Conservation (phyloP, 92 coral and sea anemone species). For the Porites cylindrica region DNA sequence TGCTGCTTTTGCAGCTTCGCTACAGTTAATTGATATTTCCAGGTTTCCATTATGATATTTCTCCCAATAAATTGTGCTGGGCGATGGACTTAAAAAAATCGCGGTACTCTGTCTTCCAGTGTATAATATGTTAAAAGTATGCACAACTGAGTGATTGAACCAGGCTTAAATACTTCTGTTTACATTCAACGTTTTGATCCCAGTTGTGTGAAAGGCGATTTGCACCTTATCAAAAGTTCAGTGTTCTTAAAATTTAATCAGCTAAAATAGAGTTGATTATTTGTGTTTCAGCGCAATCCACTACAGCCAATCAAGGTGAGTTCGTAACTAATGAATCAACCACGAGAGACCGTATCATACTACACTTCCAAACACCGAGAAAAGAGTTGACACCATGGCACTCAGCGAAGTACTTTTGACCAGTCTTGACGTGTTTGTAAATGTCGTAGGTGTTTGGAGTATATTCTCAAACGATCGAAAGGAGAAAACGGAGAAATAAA, state of each 20-base stretch:
- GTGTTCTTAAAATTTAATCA: not conserved
- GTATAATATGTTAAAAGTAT: not conserved
- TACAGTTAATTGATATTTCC: not conserved
- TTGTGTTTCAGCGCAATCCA: not conserved
- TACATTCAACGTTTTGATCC: not conserved
- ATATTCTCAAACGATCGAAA: not conserved
- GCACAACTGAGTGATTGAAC: not conserved
- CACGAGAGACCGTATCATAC: not conserved
- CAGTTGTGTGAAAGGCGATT: not conserved
- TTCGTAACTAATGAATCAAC: not conserved
- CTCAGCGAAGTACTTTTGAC: not conserved
- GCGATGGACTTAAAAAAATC: not conserved
- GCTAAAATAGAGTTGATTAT: not conserved
- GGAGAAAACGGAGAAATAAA: no score
- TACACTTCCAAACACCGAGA: not conserved
- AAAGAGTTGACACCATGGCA: no score
- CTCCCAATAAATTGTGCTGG: not conserved
- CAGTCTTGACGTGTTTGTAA: not conserved
- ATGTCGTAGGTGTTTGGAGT: not conserved
- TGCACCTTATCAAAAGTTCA: not conserved
- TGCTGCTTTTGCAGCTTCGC: not conserved
- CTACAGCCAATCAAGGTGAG: slow-evolving; percentile 14
- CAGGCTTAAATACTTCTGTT: not conserved
- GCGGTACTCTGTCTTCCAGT: not conserved
- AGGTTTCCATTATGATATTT: not conserved